phyloP scores from a whole-genome alignment of 2,888 invertebrate species.

The Neocrepidodera transversa region DNA sequence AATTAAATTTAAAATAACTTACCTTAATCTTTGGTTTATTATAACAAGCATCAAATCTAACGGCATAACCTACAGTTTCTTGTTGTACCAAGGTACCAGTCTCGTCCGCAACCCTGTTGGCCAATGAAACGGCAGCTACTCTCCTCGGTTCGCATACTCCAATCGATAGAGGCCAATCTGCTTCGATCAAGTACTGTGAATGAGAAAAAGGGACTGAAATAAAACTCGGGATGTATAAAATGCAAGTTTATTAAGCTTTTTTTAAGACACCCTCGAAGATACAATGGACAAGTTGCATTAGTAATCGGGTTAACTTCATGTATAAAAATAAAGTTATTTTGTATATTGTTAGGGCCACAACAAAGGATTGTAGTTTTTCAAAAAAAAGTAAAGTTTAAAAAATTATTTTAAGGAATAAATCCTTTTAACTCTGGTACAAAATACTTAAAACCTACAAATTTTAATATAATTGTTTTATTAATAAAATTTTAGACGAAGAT shows the following conservation, averaged over 20 bases:
- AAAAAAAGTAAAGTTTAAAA: no score
- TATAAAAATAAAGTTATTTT: no score
- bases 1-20: no score
- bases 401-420: no score
- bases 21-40: constrained; percentile 77
- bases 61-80: constrained; percentile 82
- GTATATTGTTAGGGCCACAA: no score
- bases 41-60: constrained; percentile 76
- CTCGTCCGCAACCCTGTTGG: constrained; percentile 89
- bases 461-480: no score
- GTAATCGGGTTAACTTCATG: neutral
- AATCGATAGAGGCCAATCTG: constrained; percentile 84
- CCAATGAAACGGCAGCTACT: constrained; percentile 88
- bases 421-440: no score
- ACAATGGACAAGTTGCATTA: neutral
- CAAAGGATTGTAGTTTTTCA: no score
- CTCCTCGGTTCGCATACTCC: constrained; percentile 93
- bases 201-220: constrained; percentile 17
- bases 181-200: constrained; percentile 85
- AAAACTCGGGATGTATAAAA: constrained; percentile 1
- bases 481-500: no score
- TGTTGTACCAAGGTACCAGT: constrained; percentile 77
- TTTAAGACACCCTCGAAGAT: constrained; percentile 1
- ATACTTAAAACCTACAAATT: no score
- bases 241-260: constrained; percentile 9